Base-by-base conservation (phyloP, 2,888 invertebrate genomes). In the Dromius quadrimaculatus region DNA sequence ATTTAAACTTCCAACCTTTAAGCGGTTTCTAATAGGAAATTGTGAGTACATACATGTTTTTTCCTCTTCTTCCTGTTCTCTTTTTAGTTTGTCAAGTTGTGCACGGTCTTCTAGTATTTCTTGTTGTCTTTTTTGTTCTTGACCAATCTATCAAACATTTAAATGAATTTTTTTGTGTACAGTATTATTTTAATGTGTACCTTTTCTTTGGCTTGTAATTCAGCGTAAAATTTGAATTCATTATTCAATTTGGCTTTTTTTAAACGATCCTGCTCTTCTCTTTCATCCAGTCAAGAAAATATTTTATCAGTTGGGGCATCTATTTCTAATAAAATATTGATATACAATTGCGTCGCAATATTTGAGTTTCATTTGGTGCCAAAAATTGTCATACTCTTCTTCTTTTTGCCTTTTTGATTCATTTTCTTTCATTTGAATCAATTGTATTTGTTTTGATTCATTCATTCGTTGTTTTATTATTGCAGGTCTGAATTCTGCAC, bases 341-440 rank as follows among this genome's bases (percentile, higher is more conserved):
- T n/a, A n/a, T 86, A 84, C 1, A 84, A 78, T 74, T 89, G 87
- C 74, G 84, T 88, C 82, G 86, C 80, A 28, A 6, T 54, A 28
- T 73, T 84, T 82, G 6, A 28, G 1, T 11, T 23, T 13, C n/a
- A 89, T 79, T 28, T 85, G 84, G 61, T 87, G 78, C 89, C 90
- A 90, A 84, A 89, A 85, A 38, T 79, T 82, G 47, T 90, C 88
- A 1, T 86, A 75, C 77, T 89, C 88, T 2, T 78, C 82, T 74
- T 89, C 87, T 0, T 85, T 83, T 79, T 84, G 81, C 63, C 83
- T 83, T 71, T 80, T 81, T 0, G 85, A 82, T 74, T 85, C 80
- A 71, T 88, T 88, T 78, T 89, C 89, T 62, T 81, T 82, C 38
- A 89, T 89, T 80, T 89, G 89, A 74, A 86, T 86, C 54, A 87